phyloP scores from a whole-genome alignment of 1,140 invertebrate genomes.

The Archegozetes longisetosus region DNA sequence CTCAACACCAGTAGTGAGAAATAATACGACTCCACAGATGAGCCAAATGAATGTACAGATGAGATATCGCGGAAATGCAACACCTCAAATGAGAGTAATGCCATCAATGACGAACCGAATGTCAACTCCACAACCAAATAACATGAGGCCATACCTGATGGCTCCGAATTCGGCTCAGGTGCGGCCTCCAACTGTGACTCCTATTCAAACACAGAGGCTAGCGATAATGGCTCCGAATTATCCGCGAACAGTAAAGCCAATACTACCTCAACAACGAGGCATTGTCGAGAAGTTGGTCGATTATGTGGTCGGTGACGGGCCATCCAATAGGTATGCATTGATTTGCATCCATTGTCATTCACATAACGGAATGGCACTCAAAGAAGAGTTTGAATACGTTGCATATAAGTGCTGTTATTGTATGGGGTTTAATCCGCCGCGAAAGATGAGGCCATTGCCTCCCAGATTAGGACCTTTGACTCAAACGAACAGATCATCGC shows the following conservation, averaged over 20 bases:
- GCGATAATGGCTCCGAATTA: not conserved
- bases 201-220: not conserved
- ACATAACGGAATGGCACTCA: conserved; percentile 93
- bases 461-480: not conserved
- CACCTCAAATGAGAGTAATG: not conserved
- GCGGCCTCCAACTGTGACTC: not conserved
- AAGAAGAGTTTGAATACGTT: conserved; percentile 90
- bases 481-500: not conserved
- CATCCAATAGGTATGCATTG: conserved; percentile 78
- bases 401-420: conserved; percentile 80
- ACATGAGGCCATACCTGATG: not conserved
- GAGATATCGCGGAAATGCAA: not conserved
- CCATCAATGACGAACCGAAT: not conserved
- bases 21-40: not conserved
- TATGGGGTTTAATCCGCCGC: conserved; percentile 44
- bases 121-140: not conserved
- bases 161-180: not conserved
- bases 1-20: not conserved
- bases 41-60: not conserved
- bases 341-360: conserved; percentile 76
- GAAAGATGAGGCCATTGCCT: conserved; percentile 11
- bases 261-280: conserved; percentile 42
- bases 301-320: conserved; percentile 86
- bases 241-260: conserved; percentile 29
- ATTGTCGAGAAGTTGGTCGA: conserved; percentile 76